Evolutionary conservation across 2,113 vertebrate genomes (phyloP).

Genomic region (Larimichthys crocea): DNA sequence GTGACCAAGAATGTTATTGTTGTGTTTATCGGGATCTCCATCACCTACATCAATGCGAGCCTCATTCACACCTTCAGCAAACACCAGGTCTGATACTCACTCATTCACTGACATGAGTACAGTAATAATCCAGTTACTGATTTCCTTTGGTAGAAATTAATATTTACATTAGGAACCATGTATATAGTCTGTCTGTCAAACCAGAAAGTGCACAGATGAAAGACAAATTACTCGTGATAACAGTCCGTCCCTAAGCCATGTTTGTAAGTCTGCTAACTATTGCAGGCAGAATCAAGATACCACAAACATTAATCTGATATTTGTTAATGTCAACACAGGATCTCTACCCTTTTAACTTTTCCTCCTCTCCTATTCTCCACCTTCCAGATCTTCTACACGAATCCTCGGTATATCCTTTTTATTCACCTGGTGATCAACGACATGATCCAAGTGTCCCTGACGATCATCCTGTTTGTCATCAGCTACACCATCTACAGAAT

Average conservation of each 20-base stretch:
- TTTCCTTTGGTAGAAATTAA: no score
- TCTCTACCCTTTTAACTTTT: no score
- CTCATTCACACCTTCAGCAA: slow-evolving; percentile 77
- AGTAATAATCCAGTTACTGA: not conserved
- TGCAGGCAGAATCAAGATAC: no score
- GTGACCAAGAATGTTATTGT: slow-evolving; percentile 76
- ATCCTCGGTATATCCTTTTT: slow-evolving; percentile 77
- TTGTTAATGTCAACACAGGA: no score
- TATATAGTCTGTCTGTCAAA: no score
- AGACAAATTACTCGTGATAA: no score
- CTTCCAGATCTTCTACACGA: slow-evolving; percentile 63
- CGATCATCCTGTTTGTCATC: slow-evolving; percentile 55
- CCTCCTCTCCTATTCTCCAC: no score
- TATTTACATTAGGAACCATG: no score
- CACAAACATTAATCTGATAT: no score
- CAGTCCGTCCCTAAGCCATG: no score
- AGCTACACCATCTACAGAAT: slow-evolving; percentile 65
- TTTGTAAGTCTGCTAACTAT: no score
- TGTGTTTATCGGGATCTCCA: slow-evolving; percentile 70
- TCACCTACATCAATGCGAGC: slow-evolving; percentile 78
- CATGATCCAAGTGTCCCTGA: slow-evolving; percentile 64
- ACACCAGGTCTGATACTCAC: slow-evolving; percentile 57
- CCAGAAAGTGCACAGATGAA: no score
- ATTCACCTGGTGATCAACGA: slow-evolving; percentile 80
- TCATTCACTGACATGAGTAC: not conserved